A percentile compares a stretch with the other conserved stretches of the same genome.
phyloP scores from a whole-genome alignment of 2,113 vertebrate species.

The pig (Sus scrofa) region T2T-Sscrofa CM000812.6:30545501-30546000 shows the following conservation, averaged over 20 bases:
- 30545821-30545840: background rate
- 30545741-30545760: background rate
- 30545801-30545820: background rate
- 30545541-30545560: background rate
- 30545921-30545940: conserved; percentile 41
- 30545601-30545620: background rate
- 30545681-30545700: background rate
- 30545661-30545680: background rate
- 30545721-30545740: background rate
- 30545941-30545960: conserved; percentile 10
- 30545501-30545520: conserved; percentile 24
- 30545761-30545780: conserved; percentile 44
- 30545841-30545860: background rate
- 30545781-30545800: conserved; percentile 7
- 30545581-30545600: conserved; percentile 10
- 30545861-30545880: background rate
- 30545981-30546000: background rate
- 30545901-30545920: conserved; percentile 19
- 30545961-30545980: background rate
- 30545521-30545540: background rate
- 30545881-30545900: background rate
- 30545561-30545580: background rate
- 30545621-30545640: background rate
- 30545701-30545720: conserved; percentile 25
- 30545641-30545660: background rate